Evolutionary conservation across 2,113 vertebrate species (phyloP).

Genomic region (Galeopterus variegatus): DNA sequence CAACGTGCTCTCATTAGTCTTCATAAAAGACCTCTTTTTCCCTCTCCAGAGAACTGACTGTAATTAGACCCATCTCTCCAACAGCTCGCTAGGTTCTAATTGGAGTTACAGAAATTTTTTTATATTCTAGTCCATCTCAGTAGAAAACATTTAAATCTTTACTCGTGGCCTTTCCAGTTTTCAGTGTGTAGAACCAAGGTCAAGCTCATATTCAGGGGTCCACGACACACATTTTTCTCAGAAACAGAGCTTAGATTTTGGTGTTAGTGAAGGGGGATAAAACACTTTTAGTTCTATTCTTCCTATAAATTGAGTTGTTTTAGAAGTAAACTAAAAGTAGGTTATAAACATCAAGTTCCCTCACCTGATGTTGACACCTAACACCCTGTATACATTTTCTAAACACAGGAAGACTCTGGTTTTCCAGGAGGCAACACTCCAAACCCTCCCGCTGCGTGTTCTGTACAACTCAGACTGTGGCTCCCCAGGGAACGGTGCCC

Average conservation of each 20-base stretch:
- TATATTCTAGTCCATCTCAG: background rate
- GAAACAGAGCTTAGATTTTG: background rate
- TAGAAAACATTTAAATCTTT: background rate
- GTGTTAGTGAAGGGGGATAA: background rate
- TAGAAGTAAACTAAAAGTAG: background rate
- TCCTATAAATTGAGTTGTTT: background rate
- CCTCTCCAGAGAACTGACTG: background rate
- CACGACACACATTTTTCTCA: background rate
- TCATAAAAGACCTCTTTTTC: background rate
- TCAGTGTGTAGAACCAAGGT: background rate
- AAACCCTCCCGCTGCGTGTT: background rate
- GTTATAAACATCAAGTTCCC: no score
- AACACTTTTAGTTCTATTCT: background rate
- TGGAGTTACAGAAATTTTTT: background rate
- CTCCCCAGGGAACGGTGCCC: background rate
- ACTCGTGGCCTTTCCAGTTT: background rate
- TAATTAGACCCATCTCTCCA: background rate
- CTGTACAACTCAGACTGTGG: rapidly evolving
- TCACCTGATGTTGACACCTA: background rate
- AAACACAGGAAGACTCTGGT: no score
- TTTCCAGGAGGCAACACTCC: background rate
- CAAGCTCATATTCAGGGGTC: rapidly evolving
- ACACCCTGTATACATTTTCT: background rate
- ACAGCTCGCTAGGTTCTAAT: background rate
- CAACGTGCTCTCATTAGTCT: background rate